These are phyloP conservation scores for Platyrinchus mystaceus DNA, from an alignment of 2,797 vertebrate genomes.

Conservation along the genomic window DNA sequence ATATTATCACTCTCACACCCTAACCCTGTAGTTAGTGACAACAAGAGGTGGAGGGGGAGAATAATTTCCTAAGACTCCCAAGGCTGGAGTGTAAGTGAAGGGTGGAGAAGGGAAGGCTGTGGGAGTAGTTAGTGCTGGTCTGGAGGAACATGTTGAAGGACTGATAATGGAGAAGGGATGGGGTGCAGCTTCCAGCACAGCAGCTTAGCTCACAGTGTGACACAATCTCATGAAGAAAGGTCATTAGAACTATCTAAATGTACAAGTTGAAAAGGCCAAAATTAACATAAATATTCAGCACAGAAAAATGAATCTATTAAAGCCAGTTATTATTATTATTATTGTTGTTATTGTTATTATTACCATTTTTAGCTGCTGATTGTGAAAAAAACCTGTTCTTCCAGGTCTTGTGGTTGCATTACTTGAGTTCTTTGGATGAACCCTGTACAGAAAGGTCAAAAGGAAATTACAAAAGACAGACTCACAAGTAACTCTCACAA, in stretches of 20 bases:
- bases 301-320: background rate
- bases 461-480: background rate
- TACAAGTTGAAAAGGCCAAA: background rate
- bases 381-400: conserved; percentile 41
- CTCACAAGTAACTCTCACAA: background rate
- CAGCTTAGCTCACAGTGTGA: background rate
- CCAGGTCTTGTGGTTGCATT: conserved; percentile 65
- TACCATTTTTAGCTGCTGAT: conserved; percentile 60
- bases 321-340: conserved; percentile 39
- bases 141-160: background rate
- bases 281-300: background rate
- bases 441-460: conserved; percentile 55
- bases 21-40: background rate
- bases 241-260: background rate
- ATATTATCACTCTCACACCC: background rate
- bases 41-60: background rate
- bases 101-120: background rate
- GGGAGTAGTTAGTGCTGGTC: background rate
- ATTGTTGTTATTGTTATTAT: conserved; percentile 51
- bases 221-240: background rate
- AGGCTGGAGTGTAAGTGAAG: background rate
- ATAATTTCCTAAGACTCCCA: background rate
- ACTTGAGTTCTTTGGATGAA: conserved; percentile 34
- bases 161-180: background rate
- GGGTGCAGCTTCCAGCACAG: background rate